phyloP scores from a whole-genome alignment of 2,888 invertebrate genomes.

The Stenoptilia bipunctidactyla region DNA sequence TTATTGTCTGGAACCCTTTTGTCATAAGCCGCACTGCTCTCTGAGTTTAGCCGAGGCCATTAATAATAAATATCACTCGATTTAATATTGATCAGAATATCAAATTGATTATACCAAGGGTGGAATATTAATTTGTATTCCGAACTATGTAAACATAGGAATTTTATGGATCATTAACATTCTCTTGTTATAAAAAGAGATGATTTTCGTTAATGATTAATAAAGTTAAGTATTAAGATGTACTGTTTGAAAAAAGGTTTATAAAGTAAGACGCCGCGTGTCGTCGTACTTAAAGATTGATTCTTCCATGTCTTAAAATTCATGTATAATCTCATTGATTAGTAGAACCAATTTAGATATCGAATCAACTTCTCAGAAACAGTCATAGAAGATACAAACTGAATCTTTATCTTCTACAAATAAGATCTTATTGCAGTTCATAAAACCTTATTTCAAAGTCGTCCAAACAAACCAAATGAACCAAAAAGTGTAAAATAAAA shows the following conservation, averaged over 20 bases:
- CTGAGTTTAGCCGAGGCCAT: constrained; percentile 29
- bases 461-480: background rate
- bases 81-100: constrained; percentile 34
- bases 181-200: too few relatives aligned
- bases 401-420: too few relatives aligned
- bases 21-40: constrained; percentile 23
- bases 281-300: too few relatives aligned
- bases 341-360: too few relatives aligned
- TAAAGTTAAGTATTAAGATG: too few relatives aligned
- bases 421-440: too few relatives aligned
- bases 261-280: too few relatives aligned
- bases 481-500: constrained; percentile 6
- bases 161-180: constrained; percentile 14
- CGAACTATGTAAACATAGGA: constrained; percentile 8
- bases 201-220: constrained; percentile 8
- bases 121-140: constrained; percentile 21
- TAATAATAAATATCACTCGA: constrained; percentile 32
- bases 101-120: constrained; percentile 25
- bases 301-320: too few relatives aligned
- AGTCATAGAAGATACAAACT: too few relatives aligned
- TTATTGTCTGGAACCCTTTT: constrained; percentile 41
- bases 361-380: too few relatives aligned
- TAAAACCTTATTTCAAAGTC: background rate
- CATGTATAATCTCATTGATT: too few relatives aligned
- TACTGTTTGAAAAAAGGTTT: too few relatives aligned